These are phyloP conservation scores for Epinephelus moara DNA, from an alignment of 2,113 vertebrate species.

Conservation along the genomic window DNA sequence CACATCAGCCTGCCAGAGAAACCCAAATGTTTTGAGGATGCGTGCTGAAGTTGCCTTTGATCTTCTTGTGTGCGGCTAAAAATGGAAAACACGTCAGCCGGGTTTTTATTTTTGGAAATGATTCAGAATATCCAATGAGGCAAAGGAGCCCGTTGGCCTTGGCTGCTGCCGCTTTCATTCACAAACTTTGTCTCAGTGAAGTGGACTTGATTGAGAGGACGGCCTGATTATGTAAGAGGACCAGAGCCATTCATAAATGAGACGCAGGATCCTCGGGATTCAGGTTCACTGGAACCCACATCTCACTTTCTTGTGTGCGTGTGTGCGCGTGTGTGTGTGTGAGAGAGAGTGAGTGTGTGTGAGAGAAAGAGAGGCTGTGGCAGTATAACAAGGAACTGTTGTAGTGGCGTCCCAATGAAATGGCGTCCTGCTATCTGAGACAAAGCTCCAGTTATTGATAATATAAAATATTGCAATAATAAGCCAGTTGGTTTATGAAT, in stretches of 20 bases:
- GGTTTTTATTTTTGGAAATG: constrained; percentile 62
- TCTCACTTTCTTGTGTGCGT: background rate
- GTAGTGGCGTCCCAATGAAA: background rate
- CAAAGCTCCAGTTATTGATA: background rate
- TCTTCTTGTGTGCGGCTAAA: constrained; percentile 53
- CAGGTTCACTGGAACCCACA: constrained; percentile 52
- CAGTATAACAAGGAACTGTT: constrained; percentile 1
- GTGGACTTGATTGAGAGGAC: constrained; percentile 60
- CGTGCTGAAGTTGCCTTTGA: constrained; percentile 49
- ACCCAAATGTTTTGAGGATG: constrained; percentile 32
- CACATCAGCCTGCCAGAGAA: constrained; percentile 40
- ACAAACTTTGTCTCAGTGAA: constrained; percentile 67
- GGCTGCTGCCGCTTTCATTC: constrained; percentile 65
- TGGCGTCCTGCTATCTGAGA: background rate
- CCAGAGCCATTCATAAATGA: constrained; percentile 70
- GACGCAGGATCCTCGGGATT: constrained; percentile 42
- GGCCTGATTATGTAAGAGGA: constrained; percentile 68
- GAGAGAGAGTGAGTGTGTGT: constrained; percentile 2
- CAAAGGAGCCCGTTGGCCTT: constrained; percentile 50
- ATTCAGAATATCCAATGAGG: constrained; percentile 65
- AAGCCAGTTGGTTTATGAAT: constrained; percentile 5
- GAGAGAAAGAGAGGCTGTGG: constrained; percentile 8
- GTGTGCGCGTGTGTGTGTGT: background rate
- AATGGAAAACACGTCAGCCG: constrained; percentile 42
- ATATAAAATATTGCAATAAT: background rate